phyloP scores from a whole-genome alignment of 2,888 invertebrate genomes.

The Habroteleia sp. region DNA sequence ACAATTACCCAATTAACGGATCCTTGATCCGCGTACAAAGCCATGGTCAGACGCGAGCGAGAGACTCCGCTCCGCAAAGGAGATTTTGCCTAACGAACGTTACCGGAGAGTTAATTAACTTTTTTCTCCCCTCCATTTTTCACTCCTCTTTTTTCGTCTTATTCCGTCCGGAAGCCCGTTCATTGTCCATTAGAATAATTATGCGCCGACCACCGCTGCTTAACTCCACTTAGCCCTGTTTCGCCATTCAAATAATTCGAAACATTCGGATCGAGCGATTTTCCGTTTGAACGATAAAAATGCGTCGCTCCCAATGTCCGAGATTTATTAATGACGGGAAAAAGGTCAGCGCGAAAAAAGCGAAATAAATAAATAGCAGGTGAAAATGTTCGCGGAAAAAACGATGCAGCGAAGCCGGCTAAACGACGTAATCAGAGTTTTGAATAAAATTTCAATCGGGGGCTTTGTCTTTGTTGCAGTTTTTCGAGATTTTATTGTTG shows the following conservation, averaged over 20 bases:
- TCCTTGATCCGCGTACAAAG: conserved; percentile 66
- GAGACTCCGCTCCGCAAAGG: conserved; percentile 59
- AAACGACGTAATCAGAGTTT: conserved; percentile 48
- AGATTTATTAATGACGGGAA: too few species aligned
- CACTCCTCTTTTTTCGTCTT: conserved; percentile 35
- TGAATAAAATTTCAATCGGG: conserved; percentile 51
- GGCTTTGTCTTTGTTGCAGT: conserved; percentile 31
- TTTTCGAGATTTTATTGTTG: conserved; percentile 39
- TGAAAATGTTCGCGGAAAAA: background rate
- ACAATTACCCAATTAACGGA: conserved; percentile 72
- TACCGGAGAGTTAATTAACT: conserved; percentile 71
- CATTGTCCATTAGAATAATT: conserved; percentile 63
- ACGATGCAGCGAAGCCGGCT: background rate
- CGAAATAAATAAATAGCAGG: too few species aligned
- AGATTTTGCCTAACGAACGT: conserved; percentile 72
- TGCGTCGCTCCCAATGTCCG: too few species aligned
- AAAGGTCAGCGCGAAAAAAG: too few species aligned
- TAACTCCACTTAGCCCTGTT: conserved; percentile 42
- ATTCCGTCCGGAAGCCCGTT: conserved; percentile 39
- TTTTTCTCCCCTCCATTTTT: conserved; percentile 34
- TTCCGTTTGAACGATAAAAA: too few species aligned
- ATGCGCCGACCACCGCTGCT: conserved; percentile 35
- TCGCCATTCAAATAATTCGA: conserved; percentile 11
- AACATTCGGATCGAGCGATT: background rate
- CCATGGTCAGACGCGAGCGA: conserved; percentile 60